These are phyloP conservation scores for Seriola quinqueradiata DNA, from an alignment of 2,113 vertebrate genomes.

Conservation along the genomic window DNA sequence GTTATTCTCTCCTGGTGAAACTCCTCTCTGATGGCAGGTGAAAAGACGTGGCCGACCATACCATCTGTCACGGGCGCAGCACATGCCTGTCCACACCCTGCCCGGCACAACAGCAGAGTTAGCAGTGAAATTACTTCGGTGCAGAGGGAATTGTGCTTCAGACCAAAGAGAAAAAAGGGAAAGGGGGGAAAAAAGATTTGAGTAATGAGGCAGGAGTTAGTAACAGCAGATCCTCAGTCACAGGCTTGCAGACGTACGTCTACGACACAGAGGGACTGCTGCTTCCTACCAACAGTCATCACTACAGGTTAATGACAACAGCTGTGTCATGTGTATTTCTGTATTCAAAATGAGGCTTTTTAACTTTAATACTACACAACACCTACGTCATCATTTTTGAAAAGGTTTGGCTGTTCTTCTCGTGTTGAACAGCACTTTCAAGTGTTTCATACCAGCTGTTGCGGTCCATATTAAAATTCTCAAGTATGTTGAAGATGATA, in stretches of 20 bases:
- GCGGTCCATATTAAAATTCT: background rate
- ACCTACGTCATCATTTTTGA: too few relatives aligned
- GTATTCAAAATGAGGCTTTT: too few relatives aligned
- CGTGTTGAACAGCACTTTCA: too few relatives aligned
- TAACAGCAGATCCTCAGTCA: background rate
- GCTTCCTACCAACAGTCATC: too few relatives aligned
- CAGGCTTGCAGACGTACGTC: background rate
- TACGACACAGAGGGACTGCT: background rate
- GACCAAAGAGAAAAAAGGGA: background rate
- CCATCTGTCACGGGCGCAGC: slow-evolving; percentile 59
- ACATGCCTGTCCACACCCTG: slow-evolving; percentile 50
- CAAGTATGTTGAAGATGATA: background rate
- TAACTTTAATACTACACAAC: too few relatives aligned
- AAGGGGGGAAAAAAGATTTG: background rate
- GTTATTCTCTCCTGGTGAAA: slow-evolving; percentile 23
- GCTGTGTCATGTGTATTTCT: too few relatives aligned
- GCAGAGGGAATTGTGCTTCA: background rate
- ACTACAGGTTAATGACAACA: background rate
- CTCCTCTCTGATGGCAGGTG: slow-evolving; percentile 53
- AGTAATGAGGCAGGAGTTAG: background rate
- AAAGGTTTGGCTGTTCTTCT: too few relatives aligned
- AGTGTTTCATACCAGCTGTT: too few relatives aligned
- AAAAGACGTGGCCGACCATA: slow-evolving; percentile 17
- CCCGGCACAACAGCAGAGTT: background rate
- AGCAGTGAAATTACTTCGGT: background rate